A percentile compares a stretch with the other conserved stretches of the same genome.
Conservation (phyloP, 2,888 invertebrate species). For the Acleris emargana region DNA sequence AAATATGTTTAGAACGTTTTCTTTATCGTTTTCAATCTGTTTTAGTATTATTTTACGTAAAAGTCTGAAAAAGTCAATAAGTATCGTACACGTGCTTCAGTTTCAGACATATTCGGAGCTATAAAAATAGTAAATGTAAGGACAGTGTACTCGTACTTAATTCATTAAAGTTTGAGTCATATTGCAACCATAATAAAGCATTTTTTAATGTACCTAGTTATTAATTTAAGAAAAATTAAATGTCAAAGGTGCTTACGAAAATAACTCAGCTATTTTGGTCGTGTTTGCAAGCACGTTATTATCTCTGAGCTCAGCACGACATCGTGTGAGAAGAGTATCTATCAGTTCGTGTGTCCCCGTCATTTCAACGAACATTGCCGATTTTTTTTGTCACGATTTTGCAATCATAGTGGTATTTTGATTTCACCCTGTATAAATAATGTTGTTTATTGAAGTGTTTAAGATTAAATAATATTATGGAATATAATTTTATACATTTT, state of each 20-base stretch:
- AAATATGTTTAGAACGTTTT: not conserved
- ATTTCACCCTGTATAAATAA: too few relatives aligned
- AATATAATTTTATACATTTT: too few relatives aligned
- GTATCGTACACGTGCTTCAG: slow-evolving; percentile 12
- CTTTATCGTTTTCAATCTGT: slow-evolving; percentile 3
- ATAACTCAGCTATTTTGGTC: not conserved
- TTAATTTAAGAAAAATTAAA: not conserved
- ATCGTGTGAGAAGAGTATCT: not conserved
- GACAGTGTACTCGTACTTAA: too few relatives aligned
- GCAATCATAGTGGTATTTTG: too few relatives aligned
- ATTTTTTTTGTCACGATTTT: not conserved
- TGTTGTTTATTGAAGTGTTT: too few relatives aligned
- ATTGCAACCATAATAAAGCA: too few relatives aligned
- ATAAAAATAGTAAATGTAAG: too few relatives aligned
- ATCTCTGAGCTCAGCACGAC: not conserved
- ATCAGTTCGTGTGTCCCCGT: not conserved
- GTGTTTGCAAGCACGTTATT: slow-evolving; percentile 10
- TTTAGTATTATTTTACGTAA: not conserved
- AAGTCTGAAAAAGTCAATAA: not conserved
- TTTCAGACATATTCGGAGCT: slow-evolving; percentile 1
- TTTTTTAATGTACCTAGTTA: too few relatives aligned
- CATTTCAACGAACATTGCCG: not conserved
- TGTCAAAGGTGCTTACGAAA: not conserved
- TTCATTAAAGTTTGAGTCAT: too few relatives aligned
- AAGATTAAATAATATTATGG: too few relatives aligned